Evolutionary conservation across 1,140 invertebrate species (phyloP).

Genomic region (Trichoplusia ni): DNA sequence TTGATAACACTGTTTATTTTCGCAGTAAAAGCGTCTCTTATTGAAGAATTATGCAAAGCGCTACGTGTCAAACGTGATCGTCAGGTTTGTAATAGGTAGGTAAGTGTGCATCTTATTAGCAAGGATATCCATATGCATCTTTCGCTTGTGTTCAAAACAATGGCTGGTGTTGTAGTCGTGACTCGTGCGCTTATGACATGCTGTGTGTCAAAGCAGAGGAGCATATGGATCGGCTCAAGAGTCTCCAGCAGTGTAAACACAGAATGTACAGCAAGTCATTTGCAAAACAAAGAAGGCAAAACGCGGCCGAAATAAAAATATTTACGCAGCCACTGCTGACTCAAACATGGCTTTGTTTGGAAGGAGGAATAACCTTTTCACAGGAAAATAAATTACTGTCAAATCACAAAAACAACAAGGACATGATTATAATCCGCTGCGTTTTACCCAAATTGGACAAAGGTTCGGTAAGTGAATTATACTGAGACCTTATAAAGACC

Average conservation of each 20-base stretch:
- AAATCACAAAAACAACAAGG: conserved; percentile 39
- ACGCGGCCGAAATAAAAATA: conserved; percentile 77
- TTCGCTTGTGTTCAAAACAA: conserved; percentile 18
- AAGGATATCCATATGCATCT: conserved; percentile 17
- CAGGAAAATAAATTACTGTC: conserved; percentile 69
- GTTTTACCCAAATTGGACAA: conserved; percentile 16
- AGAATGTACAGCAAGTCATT: conserved; percentile 63
- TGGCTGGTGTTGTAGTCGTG: conserved; percentile 28
- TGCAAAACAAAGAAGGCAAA: conserved; percentile 75
- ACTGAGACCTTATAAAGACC: no score
- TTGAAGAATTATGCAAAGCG: conserved; percentile 22
- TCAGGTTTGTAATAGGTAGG: conserved; percentile 7
- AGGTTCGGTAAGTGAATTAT: neutral
- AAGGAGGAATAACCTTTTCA: conserved; percentile 63
- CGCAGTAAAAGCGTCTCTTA: neutral
- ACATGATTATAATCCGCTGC: conserved; percentile 26
- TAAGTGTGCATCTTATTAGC: conserved; percentile 11
- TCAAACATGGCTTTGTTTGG: conserved; percentile 73
- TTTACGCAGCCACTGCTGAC: conserved; percentile 72
- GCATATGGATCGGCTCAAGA: conserved; percentile 63
- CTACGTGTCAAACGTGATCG: conserved; percentile 5
- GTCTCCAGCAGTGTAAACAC: conserved; percentile 65
- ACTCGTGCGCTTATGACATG: conserved; percentile 42
- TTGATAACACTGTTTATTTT: neutral
- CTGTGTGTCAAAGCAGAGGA: conserved; percentile 41